Conservation (phyloP, 2,797 vertebrate genomes). For the Trachurus trachurus region DNA sequence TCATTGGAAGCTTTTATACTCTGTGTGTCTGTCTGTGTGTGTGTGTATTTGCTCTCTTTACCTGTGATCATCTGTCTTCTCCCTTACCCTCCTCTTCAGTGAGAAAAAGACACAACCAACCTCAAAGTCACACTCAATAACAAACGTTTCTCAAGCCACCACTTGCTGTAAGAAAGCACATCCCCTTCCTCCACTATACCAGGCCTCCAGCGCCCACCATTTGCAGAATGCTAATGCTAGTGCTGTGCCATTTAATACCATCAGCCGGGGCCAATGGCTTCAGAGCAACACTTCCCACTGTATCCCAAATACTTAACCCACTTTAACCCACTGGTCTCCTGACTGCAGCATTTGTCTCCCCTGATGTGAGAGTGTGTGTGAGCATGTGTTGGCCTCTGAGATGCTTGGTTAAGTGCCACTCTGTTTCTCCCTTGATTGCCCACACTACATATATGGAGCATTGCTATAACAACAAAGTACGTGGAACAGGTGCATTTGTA, state of each 20-base stretch:
- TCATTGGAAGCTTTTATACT: slow-evolving; percentile 7
- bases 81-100: slow-evolving; percentile 35
- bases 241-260: slow-evolving; percentile 47
- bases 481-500: slow-evolving; percentile 4
- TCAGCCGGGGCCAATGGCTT: slow-evolving; percentile 40
- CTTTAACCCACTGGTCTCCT: slow-evolving; percentile 42
- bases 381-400: slow-evolving; percentile 15
- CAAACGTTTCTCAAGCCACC: slow-evolving; percentile 57
- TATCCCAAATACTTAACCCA: slow-evolving; percentile 63
- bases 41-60: not conserved
- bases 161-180: slow-evolving; percentile 43
- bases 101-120: slow-evolving; percentile 57
- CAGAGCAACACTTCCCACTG: slow-evolving; percentile 49
- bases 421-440: slow-evolving; percentile 31
- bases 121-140: slow-evolving; percentile 70
- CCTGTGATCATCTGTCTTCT: slow-evolving; percentile 24
- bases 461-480: slow-evolving; percentile 7
- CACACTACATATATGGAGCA: not conserved
- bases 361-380: slow-evolving; percentile 21
- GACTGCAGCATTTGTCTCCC: slow-evolving; percentile 20
- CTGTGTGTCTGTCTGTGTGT: not conserved
- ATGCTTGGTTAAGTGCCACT: slow-evolving; percentile 51
- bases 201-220: slow-evolving; percentile 30
- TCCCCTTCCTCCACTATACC: slow-evolving; percentile 22
- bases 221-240: slow-evolving; percentile 52